Evolutionary conservation across 2,797 vertebrate genomes (phyloP).

Genomic region (Brachymystax lenok): DNA sequence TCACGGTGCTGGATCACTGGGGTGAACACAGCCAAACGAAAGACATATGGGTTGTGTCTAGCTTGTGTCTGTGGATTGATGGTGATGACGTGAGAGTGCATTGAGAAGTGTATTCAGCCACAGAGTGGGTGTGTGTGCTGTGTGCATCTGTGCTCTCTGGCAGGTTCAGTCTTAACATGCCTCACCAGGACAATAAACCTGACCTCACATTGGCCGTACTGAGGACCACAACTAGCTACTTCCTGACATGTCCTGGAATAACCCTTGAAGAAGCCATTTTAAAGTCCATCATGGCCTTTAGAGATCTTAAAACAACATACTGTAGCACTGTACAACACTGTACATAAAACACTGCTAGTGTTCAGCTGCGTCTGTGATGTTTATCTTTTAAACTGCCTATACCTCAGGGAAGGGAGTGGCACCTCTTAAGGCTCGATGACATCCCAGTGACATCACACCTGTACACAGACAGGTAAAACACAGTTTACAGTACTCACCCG

Average conservation of each 20-base stretch:
- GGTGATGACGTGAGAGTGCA: neutral
- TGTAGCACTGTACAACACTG: neutral
- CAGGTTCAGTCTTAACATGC: neutral
- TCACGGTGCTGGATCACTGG: conserved; percentile 12
- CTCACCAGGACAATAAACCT: neutral
- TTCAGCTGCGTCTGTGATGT: neutral
- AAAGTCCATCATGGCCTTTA: neutral
- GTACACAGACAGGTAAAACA: neutral
- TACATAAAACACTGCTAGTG: neutral
- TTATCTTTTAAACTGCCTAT: neutral
- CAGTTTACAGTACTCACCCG: conserved; percentile 82
- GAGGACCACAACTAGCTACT: neutral
- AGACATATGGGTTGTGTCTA: neutral
- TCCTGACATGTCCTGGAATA: neutral
- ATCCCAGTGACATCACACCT: neutral
- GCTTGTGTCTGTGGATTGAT: too few species aligned
- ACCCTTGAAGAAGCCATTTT: neutral
- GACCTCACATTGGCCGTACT: neutral
- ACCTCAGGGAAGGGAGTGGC: neutral
- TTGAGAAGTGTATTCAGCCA: neutral
- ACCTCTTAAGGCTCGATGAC: neutral
- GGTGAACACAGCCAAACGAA: conserved; percentile 17
- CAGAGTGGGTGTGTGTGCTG: neutral
- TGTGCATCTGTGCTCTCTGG: neutral
- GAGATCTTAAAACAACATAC: neutral